A percentile compares a stretch with the other conserved stretches of the same genome.
Evolutionary conservation across 2,888 invertebrate genomes (phyloP).

Genomic region (Pardosa pseudoannulata): DNA sequence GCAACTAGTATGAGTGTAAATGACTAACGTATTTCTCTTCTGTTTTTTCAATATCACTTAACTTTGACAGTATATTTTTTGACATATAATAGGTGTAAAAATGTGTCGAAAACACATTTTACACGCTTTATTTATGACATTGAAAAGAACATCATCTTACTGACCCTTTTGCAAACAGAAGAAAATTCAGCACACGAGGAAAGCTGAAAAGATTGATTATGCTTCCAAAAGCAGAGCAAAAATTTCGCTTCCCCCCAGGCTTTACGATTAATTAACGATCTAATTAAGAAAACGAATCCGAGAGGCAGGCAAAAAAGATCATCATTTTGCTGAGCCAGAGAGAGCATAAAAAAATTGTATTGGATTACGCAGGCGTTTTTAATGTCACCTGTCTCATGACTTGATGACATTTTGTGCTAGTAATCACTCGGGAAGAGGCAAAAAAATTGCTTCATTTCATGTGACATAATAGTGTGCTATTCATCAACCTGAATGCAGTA

Average conservation of each 20-base stretch:
- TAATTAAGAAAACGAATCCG: conserved; percentile 21
- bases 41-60: no score
- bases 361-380: conserved; percentile 11
- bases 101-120: no score
- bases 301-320: conserved; percentile 27
- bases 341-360: conserved; percentile 22
- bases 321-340: background rate
- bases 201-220: conserved; percentile 6
- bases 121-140: no score
- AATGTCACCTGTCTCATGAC: conserved; percentile 18
- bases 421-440: background rate
- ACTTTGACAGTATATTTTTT: no score
- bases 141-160: no score
- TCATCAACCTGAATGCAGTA: background rate
- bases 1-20: no score
- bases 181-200: no score
- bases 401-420: conserved; percentile 16
- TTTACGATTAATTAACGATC: conserved; percentile 51
- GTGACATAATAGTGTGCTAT: background rate
- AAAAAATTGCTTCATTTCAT: background rate
- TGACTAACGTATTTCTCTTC: no score
- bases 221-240: background rate
- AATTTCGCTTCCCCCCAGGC: background rate
- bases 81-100: no score
- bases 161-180: no score